Percentiles rank a stretch among this genome's conserved stretches.
These are phyloP conservation scores for Stomatorhinus ivindoensis DNA, from an alignment of 2,113 vertebrate genomes.

Conservation along the genomic window DNA sequence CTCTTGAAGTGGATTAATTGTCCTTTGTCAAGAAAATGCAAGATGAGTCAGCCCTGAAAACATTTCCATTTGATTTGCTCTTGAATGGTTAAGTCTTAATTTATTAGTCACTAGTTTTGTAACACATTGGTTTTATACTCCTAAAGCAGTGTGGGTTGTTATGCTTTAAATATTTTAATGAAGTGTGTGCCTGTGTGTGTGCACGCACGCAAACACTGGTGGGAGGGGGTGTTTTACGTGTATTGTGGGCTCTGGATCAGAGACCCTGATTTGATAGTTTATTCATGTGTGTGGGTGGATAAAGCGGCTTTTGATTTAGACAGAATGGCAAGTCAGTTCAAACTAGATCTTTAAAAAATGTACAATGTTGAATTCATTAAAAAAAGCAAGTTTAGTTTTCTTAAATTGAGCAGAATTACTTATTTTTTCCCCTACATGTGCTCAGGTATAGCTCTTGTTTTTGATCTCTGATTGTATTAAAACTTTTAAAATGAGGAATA, in stretches of 20 bases:
- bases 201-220: background rate
- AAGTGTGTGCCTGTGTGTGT: background rate
- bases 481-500: background rate
- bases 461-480: background rate
- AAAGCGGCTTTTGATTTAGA: background rate
- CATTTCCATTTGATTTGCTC: slow-evolving; percentile 3
- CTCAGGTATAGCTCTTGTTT: background rate
- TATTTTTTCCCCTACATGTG: background rate
- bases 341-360: background rate
- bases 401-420: background rate
- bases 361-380: background rate
- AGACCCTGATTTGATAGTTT: background rate
- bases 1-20: background rate
- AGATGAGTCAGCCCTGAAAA: slow-evolving; percentile 9
- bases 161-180: background rate
- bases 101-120: background rate
- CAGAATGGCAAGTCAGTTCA: background rate
- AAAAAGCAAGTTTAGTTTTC: background rate
- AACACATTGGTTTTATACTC: background rate
- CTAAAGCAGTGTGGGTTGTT: background rate
- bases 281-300: background rate
- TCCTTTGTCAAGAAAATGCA: background rate
- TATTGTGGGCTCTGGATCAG: background rate
- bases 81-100: background rate
- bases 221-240: background rate